phyloP scores from a whole-genome alignment of 2,113 vertebrate species.

The Paraplagusia blochii region DNA sequence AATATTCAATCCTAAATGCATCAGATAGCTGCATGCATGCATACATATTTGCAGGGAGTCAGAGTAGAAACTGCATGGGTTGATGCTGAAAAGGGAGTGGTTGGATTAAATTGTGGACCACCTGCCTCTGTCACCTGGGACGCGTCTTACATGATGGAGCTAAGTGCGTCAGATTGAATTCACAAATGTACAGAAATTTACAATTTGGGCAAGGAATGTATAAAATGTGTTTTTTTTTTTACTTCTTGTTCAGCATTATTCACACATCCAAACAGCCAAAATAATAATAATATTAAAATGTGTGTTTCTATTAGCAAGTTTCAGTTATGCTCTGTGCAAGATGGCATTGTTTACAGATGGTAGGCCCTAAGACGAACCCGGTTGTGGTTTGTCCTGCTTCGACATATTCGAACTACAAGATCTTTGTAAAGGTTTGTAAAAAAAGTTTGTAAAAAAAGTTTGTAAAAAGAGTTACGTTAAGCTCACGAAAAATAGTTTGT shows the following conservation, averaged over 20 bases:
- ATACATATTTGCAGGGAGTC: slow-evolving; percentile 13
- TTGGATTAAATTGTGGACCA: slow-evolving; percentile 53
- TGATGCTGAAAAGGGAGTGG: neutral
- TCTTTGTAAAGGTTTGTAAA: too few relatives aligned
- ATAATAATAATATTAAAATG: too few relatives aligned
- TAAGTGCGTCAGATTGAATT: slow-evolving; percentile 65
- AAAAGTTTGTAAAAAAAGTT: too few relatives aligned
- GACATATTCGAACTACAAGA: too few relatives aligned
- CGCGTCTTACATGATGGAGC: slow-evolving; percentile 68
- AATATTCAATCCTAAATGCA: slow-evolving; percentile 50
- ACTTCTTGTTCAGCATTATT: neutral
- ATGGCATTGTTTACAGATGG: too few relatives aligned
- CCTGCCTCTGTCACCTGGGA: slow-evolving; percentile 65
- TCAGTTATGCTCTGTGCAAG: too few relatives aligned
- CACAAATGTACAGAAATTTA: slow-evolving; percentile 50
- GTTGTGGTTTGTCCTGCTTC: too few relatives aligned
- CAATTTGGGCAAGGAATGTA: slow-evolving; percentile 34
- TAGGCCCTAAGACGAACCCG: too few relatives aligned
- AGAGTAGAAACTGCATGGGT: slow-evolving; percentile 17
- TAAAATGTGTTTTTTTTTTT: slow-evolving; percentile 2
- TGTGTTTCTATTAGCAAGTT: too few relatives aligned
- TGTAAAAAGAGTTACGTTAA: too few relatives aligned
- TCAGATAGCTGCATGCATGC: slow-evolving; percentile 6
- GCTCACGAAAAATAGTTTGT: too few relatives aligned
- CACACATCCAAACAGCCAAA: too few relatives aligned